Evolutionary conservation across 2,888 invertebrate genomes (phyloP).

Genomic region (Rapana venosa): DNA sequence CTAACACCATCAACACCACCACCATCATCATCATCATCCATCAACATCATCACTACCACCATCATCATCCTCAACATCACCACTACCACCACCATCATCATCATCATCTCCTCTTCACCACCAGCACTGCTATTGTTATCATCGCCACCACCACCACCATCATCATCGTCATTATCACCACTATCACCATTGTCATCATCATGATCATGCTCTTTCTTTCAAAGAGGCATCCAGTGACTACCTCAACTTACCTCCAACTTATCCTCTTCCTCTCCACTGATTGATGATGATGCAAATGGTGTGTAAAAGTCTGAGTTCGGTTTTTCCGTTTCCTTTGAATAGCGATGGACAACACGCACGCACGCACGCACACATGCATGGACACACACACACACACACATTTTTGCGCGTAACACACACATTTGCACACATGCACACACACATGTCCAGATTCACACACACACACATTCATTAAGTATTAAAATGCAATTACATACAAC

Average conservation of each 20-base stretch:
- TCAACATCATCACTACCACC: no score
- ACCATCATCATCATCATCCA: no score
- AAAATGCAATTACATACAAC: neutral
- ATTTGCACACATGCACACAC: neutral
- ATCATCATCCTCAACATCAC: no score
- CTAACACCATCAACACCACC: no score
- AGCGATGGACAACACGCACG: neutral
- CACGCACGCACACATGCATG: neutral
- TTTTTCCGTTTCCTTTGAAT: conserved; percentile 48
- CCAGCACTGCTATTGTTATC: no score
- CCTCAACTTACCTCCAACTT: conserved; percentile 56
- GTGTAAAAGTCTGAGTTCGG: conserved; percentile 83
- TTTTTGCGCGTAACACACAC: neutral
- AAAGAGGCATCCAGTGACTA: neutral
- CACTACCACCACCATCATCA: no score
- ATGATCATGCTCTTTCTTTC: neutral
- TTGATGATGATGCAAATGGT: conserved; percentile 90
- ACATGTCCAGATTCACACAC: neutral
- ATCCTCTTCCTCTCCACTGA: conserved; percentile 83
- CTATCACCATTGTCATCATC: no score
- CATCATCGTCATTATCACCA: neutral
- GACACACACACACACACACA: neutral
- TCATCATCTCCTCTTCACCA: no score
- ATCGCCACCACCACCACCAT: no score
- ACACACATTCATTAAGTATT: neutral